A percentile compares a stretch with the other conserved stretches of the same genome.
Conservation (phyloP, 1,140 invertebrate genomes). For the Glossosoma conforme region DNA sequence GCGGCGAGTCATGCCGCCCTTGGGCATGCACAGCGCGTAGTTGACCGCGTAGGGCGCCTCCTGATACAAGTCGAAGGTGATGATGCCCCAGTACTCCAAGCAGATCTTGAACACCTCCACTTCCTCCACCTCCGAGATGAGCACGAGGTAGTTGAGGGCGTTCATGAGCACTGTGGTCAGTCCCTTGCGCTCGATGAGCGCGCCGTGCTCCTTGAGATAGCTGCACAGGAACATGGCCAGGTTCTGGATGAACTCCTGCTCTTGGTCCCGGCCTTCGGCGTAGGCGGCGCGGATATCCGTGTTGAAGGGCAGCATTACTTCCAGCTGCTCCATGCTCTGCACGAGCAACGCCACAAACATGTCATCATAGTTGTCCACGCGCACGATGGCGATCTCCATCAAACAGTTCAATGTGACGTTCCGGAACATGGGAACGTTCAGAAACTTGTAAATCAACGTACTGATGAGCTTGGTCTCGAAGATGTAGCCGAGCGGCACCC, state of each 20-base stretch:
- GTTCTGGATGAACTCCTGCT: constrained; percentile 99
- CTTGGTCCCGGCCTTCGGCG: constrained; percentile 86
- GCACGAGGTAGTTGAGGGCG: constrained; percentile 88
- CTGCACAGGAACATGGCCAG: constrained; percentile 96
- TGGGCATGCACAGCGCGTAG: constrained; percentile 41
- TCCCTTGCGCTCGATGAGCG: constrained; percentile 76
- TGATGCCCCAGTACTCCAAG: constrained; percentile 96
- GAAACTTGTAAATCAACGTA: constrained; percentile 94
- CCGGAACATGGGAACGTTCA: constrained; percentile 95
- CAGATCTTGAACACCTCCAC: constrained; percentile 99
- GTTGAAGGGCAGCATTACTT: constrained; percentile 83
- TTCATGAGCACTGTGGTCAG: constrained; percentile 68
- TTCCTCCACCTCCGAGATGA: constrained; percentile 98
- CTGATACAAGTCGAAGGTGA: constrained; percentile 88
- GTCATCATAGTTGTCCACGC: constrained; percentile 84
- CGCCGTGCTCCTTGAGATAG: constrained; percentile 93
- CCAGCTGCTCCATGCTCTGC: constrained; percentile 86
- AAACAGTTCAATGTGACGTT: constrained; percentile 98
- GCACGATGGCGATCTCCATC: constrained; percentile 94
- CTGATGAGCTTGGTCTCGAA: constrained; percentile 98
- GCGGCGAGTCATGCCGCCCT: constrained; percentile 51
- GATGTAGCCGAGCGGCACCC: constrained; percentile 99
- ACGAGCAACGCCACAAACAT: constrained; percentile 86
- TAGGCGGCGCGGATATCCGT: constrained; percentile 95
- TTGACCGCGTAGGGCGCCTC: constrained; percentile 55